These are phyloP conservation scores for Nemopilema nomurai DNA, from an alignment of 30 jellyfish, hydroid and myxozoan species.

Conservation along the genomic window DNA sequence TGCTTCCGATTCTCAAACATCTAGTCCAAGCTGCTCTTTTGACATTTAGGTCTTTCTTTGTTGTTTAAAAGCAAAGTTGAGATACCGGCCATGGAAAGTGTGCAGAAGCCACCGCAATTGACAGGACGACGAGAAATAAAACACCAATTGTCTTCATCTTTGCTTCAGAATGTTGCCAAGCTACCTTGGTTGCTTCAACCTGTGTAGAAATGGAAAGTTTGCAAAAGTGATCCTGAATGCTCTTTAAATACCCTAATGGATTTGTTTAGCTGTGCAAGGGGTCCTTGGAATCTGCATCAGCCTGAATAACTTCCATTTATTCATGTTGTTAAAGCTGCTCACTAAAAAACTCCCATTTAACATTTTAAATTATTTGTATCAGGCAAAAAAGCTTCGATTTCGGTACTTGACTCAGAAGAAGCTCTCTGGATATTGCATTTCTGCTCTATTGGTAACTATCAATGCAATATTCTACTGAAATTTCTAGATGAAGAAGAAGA, in stretches of 20 bases:
- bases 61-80: no score
- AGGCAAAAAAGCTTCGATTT: no score
- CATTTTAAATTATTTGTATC: no score
- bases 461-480: no score
- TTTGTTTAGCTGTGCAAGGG: neutral
- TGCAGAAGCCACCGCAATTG: constrained; percentile 13
- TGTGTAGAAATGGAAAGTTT: neutral
- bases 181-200: neutral
- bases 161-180: neutral
- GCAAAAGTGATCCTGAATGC: neutral
- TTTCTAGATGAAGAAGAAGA: no score
- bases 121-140: constrained; percentile 18
- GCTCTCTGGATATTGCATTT: no score
- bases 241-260: neutral
- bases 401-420: no score
- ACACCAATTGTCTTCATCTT: constrained; percentile 4
- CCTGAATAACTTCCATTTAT: neutral
- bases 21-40: no score
- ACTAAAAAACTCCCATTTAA: no score
- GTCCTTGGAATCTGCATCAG: neutral
- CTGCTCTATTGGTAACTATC: no score
- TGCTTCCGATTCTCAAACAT: no score
- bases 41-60: no score
- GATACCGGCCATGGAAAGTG: neutral
- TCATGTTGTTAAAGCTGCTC: neutral